These are phyloP conservation scores for Porites lutea DNA, from an alignment of 64 coral and sea anemone genomes.

Conservation along the genomic window DNA sequence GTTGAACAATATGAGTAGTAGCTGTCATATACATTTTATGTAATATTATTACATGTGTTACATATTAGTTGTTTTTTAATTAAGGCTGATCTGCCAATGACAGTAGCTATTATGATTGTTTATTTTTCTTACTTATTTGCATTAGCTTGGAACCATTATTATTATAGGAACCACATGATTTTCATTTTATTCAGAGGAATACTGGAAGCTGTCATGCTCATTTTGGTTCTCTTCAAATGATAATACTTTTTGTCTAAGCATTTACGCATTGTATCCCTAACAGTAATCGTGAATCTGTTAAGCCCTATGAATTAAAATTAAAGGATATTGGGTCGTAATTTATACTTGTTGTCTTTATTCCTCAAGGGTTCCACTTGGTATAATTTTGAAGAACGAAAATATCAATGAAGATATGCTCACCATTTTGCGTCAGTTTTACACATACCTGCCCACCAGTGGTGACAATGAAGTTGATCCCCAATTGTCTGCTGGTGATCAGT, in stretches of 20 bases:
- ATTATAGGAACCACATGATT: conserved; percentile 10
- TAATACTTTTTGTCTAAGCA: conserved; percentile 15
- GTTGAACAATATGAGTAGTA: conserved; percentile 15
- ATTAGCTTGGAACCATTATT: neutral
- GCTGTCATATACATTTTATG: neutral
- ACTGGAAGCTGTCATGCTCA: conserved; percentile 11
- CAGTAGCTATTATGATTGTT: conserved; percentile 14
- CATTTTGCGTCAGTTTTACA: conserved; percentile 50
- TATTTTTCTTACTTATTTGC: conserved; percentile 19
- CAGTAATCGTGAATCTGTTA: conserved; percentile 1
- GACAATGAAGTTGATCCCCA: conserved; percentile 7
- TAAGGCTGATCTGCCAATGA: neutral
- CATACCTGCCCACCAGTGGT: conserved; percentile 9
- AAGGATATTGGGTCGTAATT: conserved; percentile 4
- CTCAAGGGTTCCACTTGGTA: conserved; percentile 40
- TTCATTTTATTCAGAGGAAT: neutral
- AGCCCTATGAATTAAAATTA: conserved; percentile 10
- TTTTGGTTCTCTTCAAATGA: neutral
- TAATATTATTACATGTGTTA: conserved; percentile 8
- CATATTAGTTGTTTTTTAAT: neutral
- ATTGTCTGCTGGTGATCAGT: neutral
- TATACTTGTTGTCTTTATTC: conserved; percentile 13
- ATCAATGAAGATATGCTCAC: conserved; percentile 44
- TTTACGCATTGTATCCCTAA: neutral
- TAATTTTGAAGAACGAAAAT: conserved; percentile 69